These are phyloP conservation scores for Melieria picta DNA, from an alignment of 2,888 invertebrate genomes.

Conservation along the genomic window DNA sequence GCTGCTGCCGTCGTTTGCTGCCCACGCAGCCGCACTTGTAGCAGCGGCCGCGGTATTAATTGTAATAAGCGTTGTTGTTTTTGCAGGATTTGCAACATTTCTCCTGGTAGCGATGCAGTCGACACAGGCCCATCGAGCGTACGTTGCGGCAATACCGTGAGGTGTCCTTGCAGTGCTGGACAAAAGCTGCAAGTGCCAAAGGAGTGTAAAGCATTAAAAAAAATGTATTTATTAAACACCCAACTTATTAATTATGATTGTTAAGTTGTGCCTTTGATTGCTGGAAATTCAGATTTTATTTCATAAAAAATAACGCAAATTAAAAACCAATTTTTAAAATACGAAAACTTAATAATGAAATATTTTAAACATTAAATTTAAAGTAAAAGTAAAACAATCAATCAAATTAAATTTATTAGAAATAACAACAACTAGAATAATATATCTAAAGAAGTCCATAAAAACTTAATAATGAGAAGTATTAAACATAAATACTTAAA, in stretches of 20 bases:
- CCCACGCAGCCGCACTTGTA: constrained; percentile 17
- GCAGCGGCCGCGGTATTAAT: constrained; percentile 24
- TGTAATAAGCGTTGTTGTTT: constrained; percentile 40
- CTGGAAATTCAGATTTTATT: neutral
- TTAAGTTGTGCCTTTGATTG: neutral
- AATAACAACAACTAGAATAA: no score
- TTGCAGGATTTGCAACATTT: constrained; percentile 89
- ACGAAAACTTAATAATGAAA: no score
- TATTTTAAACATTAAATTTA: no score
- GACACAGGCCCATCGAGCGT: constrained; percentile 88
- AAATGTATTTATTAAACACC: neutral
- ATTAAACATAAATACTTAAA: no score
- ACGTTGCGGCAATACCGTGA: constrained; percentile 90
- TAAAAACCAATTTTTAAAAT: no score
- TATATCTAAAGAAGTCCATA: no score
- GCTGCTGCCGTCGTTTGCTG: constrained; percentile 13
- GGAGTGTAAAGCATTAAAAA: constrained; percentile 16
- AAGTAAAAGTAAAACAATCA: no score
- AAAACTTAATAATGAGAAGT: no score
- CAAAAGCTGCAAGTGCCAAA: constrained; percentile 65
- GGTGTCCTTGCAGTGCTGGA: constrained; percentile 77
- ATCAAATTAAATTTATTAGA: no score
- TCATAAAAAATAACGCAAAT: no score
- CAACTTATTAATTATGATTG: neutral
- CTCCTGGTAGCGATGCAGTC: constrained; percentile 81